Base-by-base conservation (phyloP, 2,888 invertebrate species). In the Hesperia comma region DNA sequence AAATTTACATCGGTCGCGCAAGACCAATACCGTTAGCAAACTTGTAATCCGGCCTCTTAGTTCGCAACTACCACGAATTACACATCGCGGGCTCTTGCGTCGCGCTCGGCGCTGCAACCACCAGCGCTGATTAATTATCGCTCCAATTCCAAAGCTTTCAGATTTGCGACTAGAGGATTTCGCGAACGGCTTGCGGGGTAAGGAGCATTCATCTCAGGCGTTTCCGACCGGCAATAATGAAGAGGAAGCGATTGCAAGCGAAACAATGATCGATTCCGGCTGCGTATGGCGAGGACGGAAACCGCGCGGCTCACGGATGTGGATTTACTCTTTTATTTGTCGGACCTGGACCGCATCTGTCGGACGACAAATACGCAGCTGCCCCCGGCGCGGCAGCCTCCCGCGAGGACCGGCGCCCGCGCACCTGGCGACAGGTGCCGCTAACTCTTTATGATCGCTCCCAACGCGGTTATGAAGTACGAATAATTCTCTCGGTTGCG, bases 321-420 rank as follows among this genome's bases (percentile, higher is more conserved):
- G 82, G 85, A 85, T 83, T 87, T 87, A 83, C 85, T 89, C 88
- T 87, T 89, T 90, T 85, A 84, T 87, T 87, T 86, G 87, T 88
- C 87, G 83, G 84, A 92, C 90, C 90, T 90, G 88, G 88, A 90
- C 86, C 83, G 83, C 92, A 92, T 92, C 91, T 92, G 92, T 85
- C 88, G 83, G 74, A 79, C 84, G 85, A 85, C 86, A 86, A 82
- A 80, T 81, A 76, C 79, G 79, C 79, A 92, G 90, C 92, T 92
- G 91, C 88, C 85, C 80, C 81, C 85, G 83, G 84, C 77, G 82
- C 82, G 72, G 77, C 82, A 83, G 81, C 82, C 82, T 85, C 85
- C 72, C 78, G 79, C 73, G 74, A 74, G 76, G 79, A 75, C 76
- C 79, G 76, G 72, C 80, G 78, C 81, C 78, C 79, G 81, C 82